These are phyloP conservation scores for Neuroterus valhalla DNA, from an alignment of 1,140 invertebrate genomes.

Conservation along the genomic window DNA sequence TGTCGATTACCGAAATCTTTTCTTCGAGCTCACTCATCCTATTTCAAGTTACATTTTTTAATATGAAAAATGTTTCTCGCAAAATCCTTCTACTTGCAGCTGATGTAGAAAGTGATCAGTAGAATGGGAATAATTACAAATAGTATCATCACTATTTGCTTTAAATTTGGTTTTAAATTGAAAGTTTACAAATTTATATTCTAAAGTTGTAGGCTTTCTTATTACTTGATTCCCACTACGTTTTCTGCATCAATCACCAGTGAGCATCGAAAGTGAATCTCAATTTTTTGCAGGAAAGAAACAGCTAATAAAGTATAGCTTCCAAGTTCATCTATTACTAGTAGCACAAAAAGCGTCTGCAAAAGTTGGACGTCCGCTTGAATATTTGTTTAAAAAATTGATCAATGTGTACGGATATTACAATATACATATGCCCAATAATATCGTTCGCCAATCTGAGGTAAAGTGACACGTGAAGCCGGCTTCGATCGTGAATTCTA, in stretches of 20 bases:
- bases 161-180: not conserved
- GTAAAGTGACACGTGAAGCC: conserved; percentile 39
- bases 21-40: not conserved
- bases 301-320: conserved; percentile 1
- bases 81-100: not conserved
- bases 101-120: conserved; percentile 6
- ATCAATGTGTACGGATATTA: conserved; percentile 44
- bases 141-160: conserved; percentile 1
- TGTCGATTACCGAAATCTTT: conserved; percentile 19
- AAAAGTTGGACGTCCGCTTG: conserved; percentile 47
- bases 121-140: conserved; percentile 17
- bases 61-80: conserved; percentile 19
- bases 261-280: conserved; percentile 5
- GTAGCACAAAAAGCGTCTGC: conserved; percentile 49
- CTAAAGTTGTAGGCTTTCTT: not conserved
- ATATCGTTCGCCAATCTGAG: conserved; percentile 35
- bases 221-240: not conserved
- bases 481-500: conserved; percentile 37
- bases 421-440: conserved; percentile 45
- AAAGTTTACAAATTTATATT: conserved; percentile 5
- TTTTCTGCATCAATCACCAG: conserved; percentile 9
- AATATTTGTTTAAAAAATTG: conserved; percentile 40
- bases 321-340: conserved; percentile 27
- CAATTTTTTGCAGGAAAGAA: conserved; percentile 10
- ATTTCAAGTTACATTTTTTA: conserved; percentile 27